Evolutionary conservation across 2,113 vertebrate species (phyloP).

Genomic region (Litocranius walleri): DNA sequence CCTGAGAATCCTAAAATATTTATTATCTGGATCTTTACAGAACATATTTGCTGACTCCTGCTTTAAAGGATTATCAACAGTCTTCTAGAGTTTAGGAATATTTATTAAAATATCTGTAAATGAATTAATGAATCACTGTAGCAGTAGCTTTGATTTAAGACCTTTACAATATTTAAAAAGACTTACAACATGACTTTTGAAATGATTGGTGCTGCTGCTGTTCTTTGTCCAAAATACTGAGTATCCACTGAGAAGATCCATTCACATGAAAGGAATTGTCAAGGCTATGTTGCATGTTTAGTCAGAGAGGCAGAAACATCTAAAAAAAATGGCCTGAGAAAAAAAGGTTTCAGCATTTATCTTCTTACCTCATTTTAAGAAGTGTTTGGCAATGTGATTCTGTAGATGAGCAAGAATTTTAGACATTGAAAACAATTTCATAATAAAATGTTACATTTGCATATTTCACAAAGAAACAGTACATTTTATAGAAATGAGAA

Average conservation of each 20-base stretch:
- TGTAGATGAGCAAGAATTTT: not conserved
- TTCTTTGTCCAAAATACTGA: not conserved
- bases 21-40: not conserved
- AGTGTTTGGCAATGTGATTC: not conserved
- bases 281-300: constrained; percentile 53
- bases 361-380: constrained; percentile 46
- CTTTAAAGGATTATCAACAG: constrained; percentile 13
- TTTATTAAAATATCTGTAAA: constrained; percentile 65
- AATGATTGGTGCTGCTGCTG: constrained; percentile 2
- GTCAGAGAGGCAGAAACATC: not conserved
- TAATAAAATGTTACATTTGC: constrained; percentile 3
- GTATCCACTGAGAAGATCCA: not conserved
- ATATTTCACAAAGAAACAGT: constrained; percentile 26
- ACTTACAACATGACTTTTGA: not conserved
- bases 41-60: not conserved
- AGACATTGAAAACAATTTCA: not conserved
- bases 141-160: constrained; percentile 20
- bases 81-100: constrained; percentile 43
- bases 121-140: constrained; percentile 21
- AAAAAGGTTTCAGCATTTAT: not conserved
- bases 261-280: constrained; percentile 31
- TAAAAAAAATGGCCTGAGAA: not conserved
- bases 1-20: not conserved
- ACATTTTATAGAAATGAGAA: constrained; percentile 29
- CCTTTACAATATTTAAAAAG: constrained; percentile 30